phyloP scores from a whole-genome alignment of 2,797 vertebrate genomes.

The Lepus oiostolus region DNA sequence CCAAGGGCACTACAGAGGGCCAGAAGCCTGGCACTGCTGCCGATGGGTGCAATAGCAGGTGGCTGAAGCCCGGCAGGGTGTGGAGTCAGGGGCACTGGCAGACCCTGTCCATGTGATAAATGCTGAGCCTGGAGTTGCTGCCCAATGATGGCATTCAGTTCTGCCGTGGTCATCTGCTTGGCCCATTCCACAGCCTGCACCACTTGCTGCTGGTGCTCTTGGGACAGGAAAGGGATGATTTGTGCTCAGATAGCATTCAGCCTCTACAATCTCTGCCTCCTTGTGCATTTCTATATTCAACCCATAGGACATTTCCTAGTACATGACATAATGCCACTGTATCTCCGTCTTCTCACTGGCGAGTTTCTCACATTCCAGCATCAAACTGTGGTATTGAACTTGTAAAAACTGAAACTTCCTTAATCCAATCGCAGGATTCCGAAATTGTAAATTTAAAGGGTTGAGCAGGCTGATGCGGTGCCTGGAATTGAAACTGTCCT shows the following conservation, averaged over 20 bases:
- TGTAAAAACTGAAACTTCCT: constrained; percentile 98
- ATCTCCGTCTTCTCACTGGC: constrained; percentile 98
- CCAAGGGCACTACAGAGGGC: constrained; percentile 94
- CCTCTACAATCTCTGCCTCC: constrained; percentile 99
- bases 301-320: constrained; percentile 98
- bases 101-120: constrained; percentile 96
- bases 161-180: no score
- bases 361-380: constrained; percentile 97
- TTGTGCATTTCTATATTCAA: constrained; percentile 99
- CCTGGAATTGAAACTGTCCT: constrained; percentile 88
- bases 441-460: constrained; percentile 98
- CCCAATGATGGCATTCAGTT: constrained; percentile 64
- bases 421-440: constrained; percentile 97
- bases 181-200: no score
- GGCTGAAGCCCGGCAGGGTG: constrained; percentile 95
- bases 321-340: constrained; percentile 99
- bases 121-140: constrained; percentile 98
- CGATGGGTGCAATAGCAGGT: constrained; percentile 93
- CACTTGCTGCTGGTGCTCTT: no score
- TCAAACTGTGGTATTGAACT: constrained; percentile 98
- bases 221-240: constrained; percentile 98
- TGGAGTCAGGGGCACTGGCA: constrained; percentile 95
- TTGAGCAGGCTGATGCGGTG: constrained; percentile 96
- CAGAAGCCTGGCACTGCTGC: constrained; percentile 94
- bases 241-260: constrained; percentile 99